A percentile compares a stretch with the other conserved stretches of the same genome.
Evolutionary conservation across 1,140 invertebrate species (phyloP).

Genomic region (Brachionus rotundiformis): DNA sequence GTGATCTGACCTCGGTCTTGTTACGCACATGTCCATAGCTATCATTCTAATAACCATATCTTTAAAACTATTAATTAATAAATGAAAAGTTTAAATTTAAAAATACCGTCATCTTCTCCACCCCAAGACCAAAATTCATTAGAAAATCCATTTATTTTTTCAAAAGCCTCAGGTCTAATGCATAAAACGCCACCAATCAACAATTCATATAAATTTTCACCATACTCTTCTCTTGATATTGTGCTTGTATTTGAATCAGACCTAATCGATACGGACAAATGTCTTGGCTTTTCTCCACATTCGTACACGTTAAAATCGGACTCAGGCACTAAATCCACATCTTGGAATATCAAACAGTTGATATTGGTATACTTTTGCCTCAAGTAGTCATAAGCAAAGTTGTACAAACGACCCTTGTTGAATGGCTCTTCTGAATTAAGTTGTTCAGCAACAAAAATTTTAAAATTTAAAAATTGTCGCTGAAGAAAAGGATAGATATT

Average conservation of each 20-base stretch:
- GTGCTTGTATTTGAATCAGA: background rate
- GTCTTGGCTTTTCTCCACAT: constrained; percentile 81
- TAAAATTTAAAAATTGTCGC: constrained; percentile 80
- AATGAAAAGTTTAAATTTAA: background rate
- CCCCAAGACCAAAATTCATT: constrained; percentile 82
- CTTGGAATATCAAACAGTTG: constrained; percentile 83
- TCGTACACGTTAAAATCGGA: constrained; percentile 84
- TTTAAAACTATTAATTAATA: background rate
- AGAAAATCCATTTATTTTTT: constrained; percentile 83
- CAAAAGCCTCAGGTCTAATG: constrained; percentile 69
- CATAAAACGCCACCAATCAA: constrained; percentile 76
- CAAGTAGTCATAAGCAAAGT: constrained; percentile 21
- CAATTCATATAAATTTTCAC: constrained; percentile 75
- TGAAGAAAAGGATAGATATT: constrained; percentile 87
- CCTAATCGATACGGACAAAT: constrained; percentile 60
- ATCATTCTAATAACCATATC: constrained; percentile 33
- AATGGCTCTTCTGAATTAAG: background rate
- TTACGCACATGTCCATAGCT: constrained; percentile 12
- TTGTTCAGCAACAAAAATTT: constrained; percentile 87
- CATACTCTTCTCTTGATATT: background rate
- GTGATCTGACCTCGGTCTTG: background rate
- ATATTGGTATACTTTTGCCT: background rate
- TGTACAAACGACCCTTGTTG: constrained; percentile 45
- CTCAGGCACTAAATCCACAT: constrained; percentile 86
- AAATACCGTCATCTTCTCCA: constrained; percentile 59